A percentile compares a stretch with the other conserved stretches of the same genome.
Conservation (phyloP, 2,113 vertebrate genomes). For the Thalassoma bifasciatum region DNA sequence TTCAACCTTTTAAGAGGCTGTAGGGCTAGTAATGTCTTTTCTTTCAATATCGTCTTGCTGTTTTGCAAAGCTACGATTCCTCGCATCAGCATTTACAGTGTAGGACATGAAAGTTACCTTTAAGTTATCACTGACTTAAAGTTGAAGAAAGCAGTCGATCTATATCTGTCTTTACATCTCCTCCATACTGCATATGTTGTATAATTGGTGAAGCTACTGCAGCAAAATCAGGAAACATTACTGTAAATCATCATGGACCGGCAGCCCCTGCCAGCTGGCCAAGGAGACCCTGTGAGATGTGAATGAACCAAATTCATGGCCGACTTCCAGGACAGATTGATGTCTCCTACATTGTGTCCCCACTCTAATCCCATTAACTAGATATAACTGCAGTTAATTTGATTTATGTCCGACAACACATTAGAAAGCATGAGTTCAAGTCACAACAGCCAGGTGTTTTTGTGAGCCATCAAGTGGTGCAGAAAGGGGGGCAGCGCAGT, state of each 20-base stretch:
- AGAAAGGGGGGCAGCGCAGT: neutral
- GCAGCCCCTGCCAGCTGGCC: conserved; percentile 76
- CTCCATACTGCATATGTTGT: conserved; percentile 32
- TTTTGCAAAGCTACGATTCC: neutral
- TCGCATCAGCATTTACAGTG: neutral
- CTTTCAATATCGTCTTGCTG: too few relatives aligned
- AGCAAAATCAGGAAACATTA: conserved; percentile 64
- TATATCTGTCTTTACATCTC: conserved; percentile 32
- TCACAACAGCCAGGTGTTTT: conserved; percentile 63
- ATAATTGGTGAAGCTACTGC: conserved; percentile 56
- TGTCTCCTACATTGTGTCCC: conserved; percentile 74
- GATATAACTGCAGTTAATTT: conserved; percentile 72
- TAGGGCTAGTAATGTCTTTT: too few relatives aligned
- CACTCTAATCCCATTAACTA: conserved; percentile 77
- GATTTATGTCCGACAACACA: conserved; percentile 68
- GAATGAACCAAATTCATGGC: conserved; percentile 71
- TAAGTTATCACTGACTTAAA: neutral
- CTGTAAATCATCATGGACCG: conserved; percentile 63
- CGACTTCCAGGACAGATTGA: conserved; percentile 75
- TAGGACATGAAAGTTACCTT: neutral
- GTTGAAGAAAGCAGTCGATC: neutral
- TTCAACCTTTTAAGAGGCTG: neutral
- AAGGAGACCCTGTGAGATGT: conserved; percentile 67
- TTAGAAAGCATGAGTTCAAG: conserved; percentile 67
- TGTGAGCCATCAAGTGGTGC: conserved; percentile 46